Evolutionary conservation across 2,113 vertebrate genomes (phyloP).

Genomic region (Seriola quinqueradiata): DNA sequence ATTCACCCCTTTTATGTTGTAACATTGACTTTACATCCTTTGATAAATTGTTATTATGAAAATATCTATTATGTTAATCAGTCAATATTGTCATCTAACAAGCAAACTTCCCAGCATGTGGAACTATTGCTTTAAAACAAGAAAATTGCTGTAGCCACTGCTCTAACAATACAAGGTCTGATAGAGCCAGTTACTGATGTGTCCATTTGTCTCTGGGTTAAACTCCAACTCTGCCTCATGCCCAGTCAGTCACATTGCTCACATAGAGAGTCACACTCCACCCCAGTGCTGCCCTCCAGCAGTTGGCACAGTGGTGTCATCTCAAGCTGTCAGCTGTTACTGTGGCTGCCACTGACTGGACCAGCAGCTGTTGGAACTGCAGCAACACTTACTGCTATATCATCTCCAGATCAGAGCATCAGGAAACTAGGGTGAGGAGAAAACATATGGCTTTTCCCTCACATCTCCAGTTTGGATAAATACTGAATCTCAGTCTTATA

Average conservation of each 20-base stretch:
- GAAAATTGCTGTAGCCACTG: not conserved
- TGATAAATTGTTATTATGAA: no score
- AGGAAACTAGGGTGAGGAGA: constrained; percentile 29
- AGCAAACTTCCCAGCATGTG: not conserved
- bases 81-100: not conserved
- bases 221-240: constrained; percentile 48
- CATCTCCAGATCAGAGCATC: constrained; percentile 32
- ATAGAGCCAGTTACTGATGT: constrained; percentile 34
- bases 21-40: not conserved
- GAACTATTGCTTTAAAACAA: not conserved
- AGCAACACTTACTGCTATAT: constrained; percentile 24
- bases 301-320: constrained; percentile 72
- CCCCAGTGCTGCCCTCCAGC: constrained; percentile 58
- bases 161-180: not conserved
- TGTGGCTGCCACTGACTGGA: constrained; percentile 41
- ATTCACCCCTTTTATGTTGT: no score
- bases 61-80: not conserved
- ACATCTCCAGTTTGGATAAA: constrained; percentile 6
- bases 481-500: not conserved
- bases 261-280: constrained; percentile 67
- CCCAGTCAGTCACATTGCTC: constrained; percentile 70
- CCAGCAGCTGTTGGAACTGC: constrained; percentile 60
- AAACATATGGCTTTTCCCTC: constrained; percentile 5
- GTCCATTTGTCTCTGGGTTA: constrained; percentile 54
- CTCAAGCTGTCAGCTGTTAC: constrained; percentile 74